These are phyloP conservation scores for Mormyrus lacerda DNA, from an alignment of 2,113 vertebrate species.

Conservation along the genomic window DNA sequence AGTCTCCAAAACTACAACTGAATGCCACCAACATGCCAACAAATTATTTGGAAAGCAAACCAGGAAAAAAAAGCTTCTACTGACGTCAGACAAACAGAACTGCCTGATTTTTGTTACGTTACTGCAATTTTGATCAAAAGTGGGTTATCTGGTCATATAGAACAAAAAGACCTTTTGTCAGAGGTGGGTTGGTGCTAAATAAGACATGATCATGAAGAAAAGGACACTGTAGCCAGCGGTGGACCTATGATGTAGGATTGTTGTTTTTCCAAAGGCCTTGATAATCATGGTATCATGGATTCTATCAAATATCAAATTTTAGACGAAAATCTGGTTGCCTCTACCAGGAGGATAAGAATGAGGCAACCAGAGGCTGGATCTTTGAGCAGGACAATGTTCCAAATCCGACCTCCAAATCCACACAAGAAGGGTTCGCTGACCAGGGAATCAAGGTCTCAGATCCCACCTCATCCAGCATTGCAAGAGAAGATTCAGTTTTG, in stretches of 20 bases:
- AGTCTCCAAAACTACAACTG: not conserved
- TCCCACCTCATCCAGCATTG: not conserved
- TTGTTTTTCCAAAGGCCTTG: not conserved
- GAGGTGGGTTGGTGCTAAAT: not conserved
- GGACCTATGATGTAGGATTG: not conserved
- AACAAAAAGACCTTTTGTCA: not conserved
- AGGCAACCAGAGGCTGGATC: not conserved
- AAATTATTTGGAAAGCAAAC: not conserved
- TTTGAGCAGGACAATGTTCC: not conserved
- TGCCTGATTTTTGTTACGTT: not conserved
- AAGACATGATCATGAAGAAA: not conserved
- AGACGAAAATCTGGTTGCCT: not conserved
- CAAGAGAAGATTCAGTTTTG: not conserved
- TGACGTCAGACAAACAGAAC: not conserved
- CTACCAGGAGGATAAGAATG: not conserved
- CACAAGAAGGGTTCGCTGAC: not conserved
- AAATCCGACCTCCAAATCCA: not conserved
- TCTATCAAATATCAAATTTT: not conserved
- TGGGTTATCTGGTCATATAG: not conserved
- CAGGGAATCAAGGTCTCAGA: not conserved
- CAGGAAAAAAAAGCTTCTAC: not conserved
- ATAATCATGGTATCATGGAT: not conserved
- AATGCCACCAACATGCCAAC: not conserved
- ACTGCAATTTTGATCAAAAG: not conserved
- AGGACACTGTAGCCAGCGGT: not conserved